Evolutionary conservation across 2,888 invertebrate species (phyloP).

Genomic region (Pheosia tremula): DNA sequence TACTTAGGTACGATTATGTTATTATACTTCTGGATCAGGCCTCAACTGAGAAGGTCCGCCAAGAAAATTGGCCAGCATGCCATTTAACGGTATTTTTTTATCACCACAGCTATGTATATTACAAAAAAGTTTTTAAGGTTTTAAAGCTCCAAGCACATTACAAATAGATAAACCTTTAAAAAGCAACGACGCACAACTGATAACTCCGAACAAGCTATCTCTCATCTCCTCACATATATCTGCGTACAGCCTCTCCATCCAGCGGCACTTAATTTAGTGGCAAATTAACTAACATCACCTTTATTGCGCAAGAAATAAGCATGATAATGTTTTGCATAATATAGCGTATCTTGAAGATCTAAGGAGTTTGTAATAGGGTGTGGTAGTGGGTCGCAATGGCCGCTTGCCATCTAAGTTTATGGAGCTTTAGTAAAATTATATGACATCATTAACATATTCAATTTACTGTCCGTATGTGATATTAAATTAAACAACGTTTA

Average conservation of each 20-base stretch:
- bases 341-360: conserved; percentile 30
- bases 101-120: too few species aligned
- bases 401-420: background rate
- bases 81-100: too few species aligned
- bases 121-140: too few species aligned
- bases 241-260: conserved; percentile 29
- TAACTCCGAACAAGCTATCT: conserved; percentile 18
- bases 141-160: too few species aligned
- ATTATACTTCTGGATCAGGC: too few species aligned
- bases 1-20: too few species aligned
- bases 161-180: background rate
- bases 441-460: background rate
- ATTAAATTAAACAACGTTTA: too few species aligned
- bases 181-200: background rate
- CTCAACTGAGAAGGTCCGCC: too few species aligned
- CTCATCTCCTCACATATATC: conserved; percentile 32
- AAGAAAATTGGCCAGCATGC: too few species aligned
- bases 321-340: background rate
- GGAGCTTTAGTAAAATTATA: background rate
- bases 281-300: background rate
- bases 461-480: too few species aligned
- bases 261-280: conserved; percentile 34
- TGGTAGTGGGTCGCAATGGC: background rate
- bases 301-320: background rate
- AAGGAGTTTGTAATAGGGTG: conserved; percentile 5